Percentiles rank a stretch among this genome's conserved stretches.
phyloP scores from a whole-genome alignment of 2,113 vertebrate species.

The Apistogramma diplotaenia region DNA sequence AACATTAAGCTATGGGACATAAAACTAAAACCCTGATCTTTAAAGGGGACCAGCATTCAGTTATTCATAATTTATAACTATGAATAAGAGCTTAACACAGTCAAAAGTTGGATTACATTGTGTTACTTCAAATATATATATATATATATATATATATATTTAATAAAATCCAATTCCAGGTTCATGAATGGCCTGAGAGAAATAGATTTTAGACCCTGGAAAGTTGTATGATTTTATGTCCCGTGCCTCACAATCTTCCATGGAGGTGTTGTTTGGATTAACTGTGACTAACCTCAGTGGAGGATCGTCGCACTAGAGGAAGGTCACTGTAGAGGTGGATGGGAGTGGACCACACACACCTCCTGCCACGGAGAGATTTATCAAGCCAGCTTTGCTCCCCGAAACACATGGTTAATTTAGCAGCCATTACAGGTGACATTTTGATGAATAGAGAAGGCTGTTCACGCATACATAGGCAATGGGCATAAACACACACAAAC shows the following conservation, averaged over 20 bases:
- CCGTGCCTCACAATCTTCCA: background rate
- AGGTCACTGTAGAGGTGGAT: conserved; percentile 70
- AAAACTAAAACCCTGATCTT: background rate
- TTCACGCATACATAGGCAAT: conserved; percentile 71
- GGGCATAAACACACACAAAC: conserved; percentile 69
- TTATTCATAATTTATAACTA: background rate
- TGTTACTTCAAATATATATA: background rate
- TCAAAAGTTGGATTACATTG: background rate
- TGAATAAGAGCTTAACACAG: background rate
- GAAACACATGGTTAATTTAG: conserved; percentile 81
- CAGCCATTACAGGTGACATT: conserved; percentile 78
- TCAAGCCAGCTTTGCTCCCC: conserved; percentile 69
- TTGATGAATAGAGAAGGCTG: conserved; percentile 75
- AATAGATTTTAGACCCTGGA: background rate
- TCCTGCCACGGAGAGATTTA: conserved; percentile 71
- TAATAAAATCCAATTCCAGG: background rate
- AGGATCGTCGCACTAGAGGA: conserved; percentile 24
- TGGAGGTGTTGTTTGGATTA: background rate
- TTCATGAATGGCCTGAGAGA: background rate
- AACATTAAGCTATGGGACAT: background rate
- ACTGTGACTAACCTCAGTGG: background rate
- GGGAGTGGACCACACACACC: conserved; percentile 71
- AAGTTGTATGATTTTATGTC: background rate
- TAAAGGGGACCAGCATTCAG: no score
- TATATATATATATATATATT: background rate